Evolutionary conservation across 2,797 vertebrate species (phyloP).

Genomic region (Lagodon rhomboides): DNA sequence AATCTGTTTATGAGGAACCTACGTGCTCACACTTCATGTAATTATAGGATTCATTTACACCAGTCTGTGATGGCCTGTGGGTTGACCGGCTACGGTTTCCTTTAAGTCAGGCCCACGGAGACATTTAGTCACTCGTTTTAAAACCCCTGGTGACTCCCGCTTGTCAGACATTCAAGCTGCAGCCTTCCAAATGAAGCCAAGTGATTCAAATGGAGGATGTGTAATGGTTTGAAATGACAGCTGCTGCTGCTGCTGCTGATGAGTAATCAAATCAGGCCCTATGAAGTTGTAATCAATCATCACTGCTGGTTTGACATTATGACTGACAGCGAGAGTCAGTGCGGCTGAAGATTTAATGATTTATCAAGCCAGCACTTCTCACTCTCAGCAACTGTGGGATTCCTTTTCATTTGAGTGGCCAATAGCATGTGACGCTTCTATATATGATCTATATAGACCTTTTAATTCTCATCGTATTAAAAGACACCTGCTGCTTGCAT

Average conservation of each 20-base stretch:
- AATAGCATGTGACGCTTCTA: neutral
- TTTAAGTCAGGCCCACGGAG: too few species aligned
- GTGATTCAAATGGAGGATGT: neutral
- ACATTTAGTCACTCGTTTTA: neutral
- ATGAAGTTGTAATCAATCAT: slow-evolving; percentile 13
- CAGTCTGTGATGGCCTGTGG: neutral
- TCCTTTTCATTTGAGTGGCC: too few species aligned
- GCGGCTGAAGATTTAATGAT: neutral
- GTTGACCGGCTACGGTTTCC: neutral
- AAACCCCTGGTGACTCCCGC: neutral
- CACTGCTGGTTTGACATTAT: slow-evolving; percentile 3
- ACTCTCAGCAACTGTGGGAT: neutral
- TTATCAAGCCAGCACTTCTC: neutral
- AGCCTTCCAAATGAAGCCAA: neutral
- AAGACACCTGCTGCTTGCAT: neutral
- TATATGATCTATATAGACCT: neutral
- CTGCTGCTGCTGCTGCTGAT: neutral
- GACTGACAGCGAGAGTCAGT: neutral
- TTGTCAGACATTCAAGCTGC: neutral
- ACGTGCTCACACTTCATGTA: neutral
- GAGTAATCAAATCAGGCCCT: slow-evolving; percentile 4
- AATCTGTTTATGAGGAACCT: slow-evolving; percentile 18
- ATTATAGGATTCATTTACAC: slow-evolving; percentile 5
- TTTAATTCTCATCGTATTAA: neutral
- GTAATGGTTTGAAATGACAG: neutral